A percentile compares a stretch with the other conserved stretches of the same genome.
Evolutionary conservation across 2,888 invertebrate genomes (phyloP).

Genomic region (Andrena bicolor): DNA sequence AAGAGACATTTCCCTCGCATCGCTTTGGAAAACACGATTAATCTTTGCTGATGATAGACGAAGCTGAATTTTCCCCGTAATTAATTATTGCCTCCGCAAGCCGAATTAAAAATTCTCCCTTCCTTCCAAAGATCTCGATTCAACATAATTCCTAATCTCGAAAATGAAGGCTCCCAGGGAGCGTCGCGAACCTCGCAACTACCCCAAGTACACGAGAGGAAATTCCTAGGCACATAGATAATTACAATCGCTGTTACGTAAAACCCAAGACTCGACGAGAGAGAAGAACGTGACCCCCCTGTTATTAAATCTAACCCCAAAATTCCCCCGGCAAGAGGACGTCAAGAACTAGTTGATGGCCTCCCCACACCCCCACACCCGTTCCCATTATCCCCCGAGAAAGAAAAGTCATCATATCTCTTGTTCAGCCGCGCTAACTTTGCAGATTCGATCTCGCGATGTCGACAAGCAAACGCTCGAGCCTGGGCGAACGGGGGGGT

Average conservation of each 20-base stretch:
- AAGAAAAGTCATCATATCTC: conserved; percentile 29
- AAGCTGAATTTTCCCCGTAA: conserved; percentile 44
- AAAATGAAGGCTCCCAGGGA: too few species aligned
- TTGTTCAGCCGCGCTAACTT: conserved; percentile 54
- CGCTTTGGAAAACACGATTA: conserved; percentile 56
- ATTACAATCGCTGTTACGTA: too few species aligned
- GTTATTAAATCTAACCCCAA: conserved; percentile 1
- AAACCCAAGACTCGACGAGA: too few species aligned
- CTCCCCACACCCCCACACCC: neutral
- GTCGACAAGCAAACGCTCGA: conserved; percentile 54
- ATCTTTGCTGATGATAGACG: conserved; percentile 32
- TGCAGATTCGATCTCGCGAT: conserved; percentile 66
- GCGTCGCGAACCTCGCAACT: too few species aligned
- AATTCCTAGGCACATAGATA: too few species aligned
- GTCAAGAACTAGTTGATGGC: conserved; percentile 12
- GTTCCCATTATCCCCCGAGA: neutral
- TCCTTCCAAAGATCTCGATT: conserved; percentile 35
- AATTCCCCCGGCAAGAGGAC: neutral
- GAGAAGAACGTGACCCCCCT: too few species aligned
- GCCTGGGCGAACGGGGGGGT: conserved; percentile 15
- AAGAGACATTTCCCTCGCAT: conserved; percentile 61
- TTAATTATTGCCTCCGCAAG: conserved; percentile 31
- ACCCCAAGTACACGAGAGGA: too few species aligned
- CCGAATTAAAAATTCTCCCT: conserved; percentile 21
- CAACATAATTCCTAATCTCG: neutral